Conservation (phyloP, 30 jellyfish, hydroid and myxozoan genomes). For the Chironex yamaguchii region DNA sequence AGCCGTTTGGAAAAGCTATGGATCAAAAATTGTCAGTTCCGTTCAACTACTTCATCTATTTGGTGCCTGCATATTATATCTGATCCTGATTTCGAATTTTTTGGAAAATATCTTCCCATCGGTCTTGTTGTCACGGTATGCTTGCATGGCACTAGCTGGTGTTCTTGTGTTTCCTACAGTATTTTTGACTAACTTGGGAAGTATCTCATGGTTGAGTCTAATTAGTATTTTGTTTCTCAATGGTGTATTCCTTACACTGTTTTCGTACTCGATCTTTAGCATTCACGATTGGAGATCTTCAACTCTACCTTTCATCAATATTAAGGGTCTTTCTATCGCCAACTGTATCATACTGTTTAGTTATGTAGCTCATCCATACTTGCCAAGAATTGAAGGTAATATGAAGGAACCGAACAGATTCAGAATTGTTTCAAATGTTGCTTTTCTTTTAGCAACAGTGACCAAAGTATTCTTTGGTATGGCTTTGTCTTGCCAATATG, state of each 20-base stretch:
- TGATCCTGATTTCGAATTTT: slow-evolving; percentile 71
- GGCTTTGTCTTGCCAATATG: slow-evolving; percentile 75
- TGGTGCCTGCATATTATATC: slow-evolving; percentile 85
- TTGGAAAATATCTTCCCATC: slow-evolving; percentile 67
- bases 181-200: slow-evolving; percentile 71
- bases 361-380: slow-evolving; percentile 87
- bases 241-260: slow-evolving; percentile 52
- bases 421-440: slow-evolving; percentile 61
- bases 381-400: slow-evolving; percentile 80
- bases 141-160: slow-evolving; percentile 81
- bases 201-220: slow-evolving; percentile 84
- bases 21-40: slow-evolving; percentile 73
- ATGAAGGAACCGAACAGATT: slow-evolving; percentile 76
- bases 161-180: slow-evolving; percentile 81
- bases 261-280: slow-evolving; percentile 34
- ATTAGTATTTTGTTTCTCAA: slow-evolving; percentile 70
- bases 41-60: slow-evolving; percentile 75
- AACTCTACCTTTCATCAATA: slow-evolving; percentile 54
- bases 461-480: slow-evolving; percentile 78
- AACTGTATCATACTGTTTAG: slow-evolving; percentile 82
- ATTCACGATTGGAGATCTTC: slow-evolving; percentile 59
- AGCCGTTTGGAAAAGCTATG: slow-evolving; percentile 76
- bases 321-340: slow-evolving; percentile 71
- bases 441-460: slow-evolving; percentile 76
- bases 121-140: slow-evolving; percentile 30